phyloP scores from a whole-genome alignment of 2,113 vertebrate species.

The Aptenodytes forsteri region DNA sequence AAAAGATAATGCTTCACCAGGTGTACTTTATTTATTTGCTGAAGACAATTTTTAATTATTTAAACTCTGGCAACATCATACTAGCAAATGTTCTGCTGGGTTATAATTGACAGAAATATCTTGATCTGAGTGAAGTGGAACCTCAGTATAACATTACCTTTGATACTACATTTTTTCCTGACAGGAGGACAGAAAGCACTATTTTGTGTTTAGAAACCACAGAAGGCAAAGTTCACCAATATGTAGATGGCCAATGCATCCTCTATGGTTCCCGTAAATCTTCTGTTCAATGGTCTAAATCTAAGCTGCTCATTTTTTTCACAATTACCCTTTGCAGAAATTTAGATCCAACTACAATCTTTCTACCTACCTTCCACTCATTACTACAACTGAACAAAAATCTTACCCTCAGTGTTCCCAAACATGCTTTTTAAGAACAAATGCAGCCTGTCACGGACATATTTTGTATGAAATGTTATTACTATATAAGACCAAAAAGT shows the following conservation, averaged over 20 bases:
- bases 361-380: not conserved
- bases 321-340: not conserved
- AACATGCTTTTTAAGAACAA: not conserved
- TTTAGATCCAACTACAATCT: not conserved
- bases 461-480: not conserved
- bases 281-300: not conserved
- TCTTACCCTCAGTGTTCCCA: not conserved
- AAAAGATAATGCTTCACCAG: not conserved
- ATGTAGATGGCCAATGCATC: not conserved
- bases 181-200: not conserved
- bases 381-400: not conserved
- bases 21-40: not conserved
- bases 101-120: not conserved
- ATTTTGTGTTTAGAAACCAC: not conserved
- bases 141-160: not conserved
- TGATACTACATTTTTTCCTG: not conserved
- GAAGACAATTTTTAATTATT: constrained; percentile 45
- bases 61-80: not conserved
- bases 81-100: not conserved
- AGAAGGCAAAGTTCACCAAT: not conserved
- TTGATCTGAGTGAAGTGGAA: not conserved
- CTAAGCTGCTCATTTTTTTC: not conserved
- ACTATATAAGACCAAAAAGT: not conserved
- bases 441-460: not conserved
- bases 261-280: not conserved